Percentiles rank a stretch among this genome's conserved stretches.
phyloP scores from a whole-genome alignment of 2,113 vertebrate genomes.

The Cercopithecus mona region DNA sequence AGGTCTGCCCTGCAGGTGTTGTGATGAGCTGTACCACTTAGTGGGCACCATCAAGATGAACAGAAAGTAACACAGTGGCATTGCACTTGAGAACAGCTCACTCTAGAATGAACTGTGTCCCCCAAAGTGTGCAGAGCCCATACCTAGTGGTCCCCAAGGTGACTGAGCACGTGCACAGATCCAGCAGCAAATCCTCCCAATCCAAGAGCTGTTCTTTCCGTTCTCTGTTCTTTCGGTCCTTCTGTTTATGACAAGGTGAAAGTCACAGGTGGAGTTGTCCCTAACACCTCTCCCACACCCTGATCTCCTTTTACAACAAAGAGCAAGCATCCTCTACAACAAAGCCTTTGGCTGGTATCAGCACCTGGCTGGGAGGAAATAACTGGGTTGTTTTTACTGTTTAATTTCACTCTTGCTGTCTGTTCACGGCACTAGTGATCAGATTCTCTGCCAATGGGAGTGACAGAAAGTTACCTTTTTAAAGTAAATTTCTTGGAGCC shows the following conservation, averaged over 20 bases:
- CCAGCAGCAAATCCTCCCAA: background rate
- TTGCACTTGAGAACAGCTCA: background rate
- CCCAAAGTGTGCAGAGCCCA: background rate
- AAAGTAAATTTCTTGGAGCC: background rate
- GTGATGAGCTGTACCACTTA: background rate
- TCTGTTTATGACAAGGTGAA: background rate
- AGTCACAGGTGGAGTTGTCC: background rate
- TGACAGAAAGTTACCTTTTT: background rate
- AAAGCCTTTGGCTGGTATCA: background rate
- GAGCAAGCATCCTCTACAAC: fast-evolving
- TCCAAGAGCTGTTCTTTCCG: background rate
- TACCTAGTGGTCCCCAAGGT: fast-evolving
- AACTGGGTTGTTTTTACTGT: fast-evolving
- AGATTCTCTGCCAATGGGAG: background rate
- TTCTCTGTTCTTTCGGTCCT: background rate
- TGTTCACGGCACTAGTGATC: background rate
- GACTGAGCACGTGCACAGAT: background rate
- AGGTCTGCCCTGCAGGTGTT: background rate
- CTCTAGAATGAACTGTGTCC: background rate
- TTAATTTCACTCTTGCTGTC: background rate
- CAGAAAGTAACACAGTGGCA: background rate
- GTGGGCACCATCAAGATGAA: background rate
- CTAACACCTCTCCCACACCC: fast-evolving
- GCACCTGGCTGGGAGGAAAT: background rate
- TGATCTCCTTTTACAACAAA: background rate